Conservation (phyloP, 30 jellyfish, hydroid and myxozoan genomes). For the Aurelia aurita complex sp. Pacific region DNA sequence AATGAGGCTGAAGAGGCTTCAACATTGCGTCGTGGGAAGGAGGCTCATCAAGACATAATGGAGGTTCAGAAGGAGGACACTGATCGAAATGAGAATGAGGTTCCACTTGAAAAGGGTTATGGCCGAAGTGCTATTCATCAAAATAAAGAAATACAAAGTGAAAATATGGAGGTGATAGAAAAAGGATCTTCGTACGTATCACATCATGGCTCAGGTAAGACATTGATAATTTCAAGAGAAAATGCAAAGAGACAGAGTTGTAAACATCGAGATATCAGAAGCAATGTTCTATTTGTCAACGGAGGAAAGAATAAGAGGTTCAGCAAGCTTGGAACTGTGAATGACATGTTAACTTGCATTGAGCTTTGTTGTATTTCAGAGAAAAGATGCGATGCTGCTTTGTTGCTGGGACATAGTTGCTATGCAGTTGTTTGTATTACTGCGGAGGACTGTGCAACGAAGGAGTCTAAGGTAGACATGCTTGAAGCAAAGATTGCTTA, state of each 20-base stretch:
- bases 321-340: conserved; percentile 46
- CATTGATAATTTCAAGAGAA: conserved; percentile 23
- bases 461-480: not conserved
- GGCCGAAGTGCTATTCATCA: not conserved
- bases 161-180: conserved; percentile 8
- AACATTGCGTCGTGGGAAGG: not conserved
- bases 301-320: conserved; percentile 63
- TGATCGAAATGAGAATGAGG: not conserved
- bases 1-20: not conserved
- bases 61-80: not conserved
- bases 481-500: conserved; percentile 23
- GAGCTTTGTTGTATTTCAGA: conserved; percentile 72
- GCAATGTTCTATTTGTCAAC: conserved; percentile 42
- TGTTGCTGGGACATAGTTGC: conserved; percentile 60
- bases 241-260: conserved; percentile 34
- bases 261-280: conserved; percentile 24
- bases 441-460: conserved; percentile 31
- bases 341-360: conserved; percentile 55
- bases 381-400: conserved; percentile 81
- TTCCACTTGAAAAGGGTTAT: not conserved
- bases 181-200: conserved; percentile 53
- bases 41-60: not conserved
- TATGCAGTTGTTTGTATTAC: conserved; percentile 67
- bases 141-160: not conserved
- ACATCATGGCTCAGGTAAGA: conserved; percentile 13